A percentile compares a stretch with the other conserved stretches of the same genome.
These are phyloP conservation scores for Oligia fasciuncula DNA, from an alignment of 2,888 invertebrate species.

Conservation along the genomic window DNA sequence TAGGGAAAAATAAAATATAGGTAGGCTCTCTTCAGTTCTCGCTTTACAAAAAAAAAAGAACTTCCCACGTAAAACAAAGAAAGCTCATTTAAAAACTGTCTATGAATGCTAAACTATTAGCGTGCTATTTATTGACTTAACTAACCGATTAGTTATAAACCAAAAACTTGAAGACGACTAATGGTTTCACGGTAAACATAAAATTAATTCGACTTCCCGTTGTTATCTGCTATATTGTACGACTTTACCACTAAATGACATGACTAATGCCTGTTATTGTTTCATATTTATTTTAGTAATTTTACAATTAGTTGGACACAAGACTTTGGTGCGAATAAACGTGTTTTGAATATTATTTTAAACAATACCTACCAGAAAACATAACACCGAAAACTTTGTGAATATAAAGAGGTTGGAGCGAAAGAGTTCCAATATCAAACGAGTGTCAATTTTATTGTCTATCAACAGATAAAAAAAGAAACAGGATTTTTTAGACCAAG, in stretches of 20 bases:
- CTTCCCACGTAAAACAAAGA: background rate
- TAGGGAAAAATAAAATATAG: background rate
- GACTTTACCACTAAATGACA: constrained; percentile 54
- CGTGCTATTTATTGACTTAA: constrained; percentile 1
- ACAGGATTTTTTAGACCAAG: background rate
- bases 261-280: constrained; percentile 58
- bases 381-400: constrained; percentile 3
- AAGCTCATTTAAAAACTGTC: constrained; percentile 3
- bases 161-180: constrained; percentile 35
- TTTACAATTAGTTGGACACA: constrained; percentile 47
- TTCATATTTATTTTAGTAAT: constrained; percentile 57
- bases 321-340: constrained; percentile 39
- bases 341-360: constrained; percentile 11
- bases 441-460: background rate
- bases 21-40: background rate
- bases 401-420: background rate
- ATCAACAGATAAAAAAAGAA: constrained; percentile 10
- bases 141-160: constrained; percentile 19
- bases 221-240: constrained; percentile 54
- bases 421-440: constrained; percentile 45
- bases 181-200: constrained; percentile 56
- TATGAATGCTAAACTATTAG: constrained; percentile 2
- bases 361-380: constrained; percentile 23
- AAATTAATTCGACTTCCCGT: constrained; percentile 48
- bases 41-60: constrained; percentile 3